Conservation (phyloP, 2,888 invertebrate genomes). For the Drosophila kokeensis region DNA sequence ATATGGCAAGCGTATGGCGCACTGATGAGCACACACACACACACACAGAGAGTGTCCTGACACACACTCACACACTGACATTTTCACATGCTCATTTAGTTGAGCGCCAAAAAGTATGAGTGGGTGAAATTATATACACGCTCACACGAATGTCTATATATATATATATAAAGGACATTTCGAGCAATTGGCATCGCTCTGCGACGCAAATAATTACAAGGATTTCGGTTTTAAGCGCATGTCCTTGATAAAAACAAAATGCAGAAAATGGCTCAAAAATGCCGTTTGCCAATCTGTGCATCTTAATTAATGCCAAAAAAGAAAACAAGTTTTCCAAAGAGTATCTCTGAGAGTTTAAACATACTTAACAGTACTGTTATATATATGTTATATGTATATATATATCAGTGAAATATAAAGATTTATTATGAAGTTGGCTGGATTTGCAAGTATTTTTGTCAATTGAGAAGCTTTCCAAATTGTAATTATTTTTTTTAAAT, state of each 20-base stretch:
- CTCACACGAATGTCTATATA: not conserved
- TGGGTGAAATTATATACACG: slow-evolving; percentile 27
- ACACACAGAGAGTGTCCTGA: slow-evolving; percentile 26
- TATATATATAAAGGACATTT: slow-evolving; percentile 12
- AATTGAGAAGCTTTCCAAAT: not conserved
- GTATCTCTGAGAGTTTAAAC: not conserved
- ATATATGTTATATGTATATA: not conserved
- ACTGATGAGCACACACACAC: slow-evolving; percentile 69
- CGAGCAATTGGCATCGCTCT: slow-evolving; percentile 25
- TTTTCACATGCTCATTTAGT: slow-evolving; percentile 73
- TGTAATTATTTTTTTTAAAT: not conserved
- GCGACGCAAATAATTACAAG: not conserved
- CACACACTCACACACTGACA: slow-evolving; percentile 52
- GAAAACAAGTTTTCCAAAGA: not conserved
- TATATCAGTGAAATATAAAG: not conserved
- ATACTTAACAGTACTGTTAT: not conserved
- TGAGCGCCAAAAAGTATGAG: slow-evolving; percentile 24
- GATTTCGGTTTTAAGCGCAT: slow-evolving; percentile 7
- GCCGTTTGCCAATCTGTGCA: slow-evolving; percentile 1
- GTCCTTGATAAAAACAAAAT: not conserved
- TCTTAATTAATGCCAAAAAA: not conserved
- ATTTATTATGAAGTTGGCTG: not conserved
- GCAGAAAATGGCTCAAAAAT: not conserved
- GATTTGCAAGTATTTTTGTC: not conserved
- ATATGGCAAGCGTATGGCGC: slow-evolving; percentile 81